Percentiles rank a stretch among this genome's conserved stretches.
Evolutionary conservation across 2,888 invertebrate genomes (phyloP).

Genomic region (Synergus gifuensis): DNA sequence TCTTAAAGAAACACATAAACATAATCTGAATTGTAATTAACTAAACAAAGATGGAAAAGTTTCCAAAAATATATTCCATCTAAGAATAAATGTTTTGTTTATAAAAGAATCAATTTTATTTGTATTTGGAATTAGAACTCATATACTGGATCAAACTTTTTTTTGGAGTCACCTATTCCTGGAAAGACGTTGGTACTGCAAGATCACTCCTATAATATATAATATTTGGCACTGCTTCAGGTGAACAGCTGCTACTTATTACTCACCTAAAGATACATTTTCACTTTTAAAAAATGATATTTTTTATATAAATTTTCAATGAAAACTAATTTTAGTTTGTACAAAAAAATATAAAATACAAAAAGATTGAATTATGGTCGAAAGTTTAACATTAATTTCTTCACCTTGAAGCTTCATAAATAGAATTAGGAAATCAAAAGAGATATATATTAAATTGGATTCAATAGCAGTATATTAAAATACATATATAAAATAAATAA

Average conservation of each 20-base stretch:
- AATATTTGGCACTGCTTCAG: constrained; percentile 28
- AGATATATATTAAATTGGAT: background rate
- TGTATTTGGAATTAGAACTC: background rate
- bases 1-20: too few relatives aligned
- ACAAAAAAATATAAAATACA: background rate
- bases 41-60: too few relatives aligned
- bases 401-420: background rate
- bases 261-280: constrained; percentile 25
- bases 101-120: background rate
- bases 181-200: constrained; percentile 1
- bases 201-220: constrained; percentile 1
- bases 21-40: too few relatives aligned
- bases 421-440: background rate
- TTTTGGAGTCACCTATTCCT: background rate
- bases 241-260: constrained; percentile 34
- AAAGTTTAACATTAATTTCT: background rate
- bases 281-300: background rate
- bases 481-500: background rate
- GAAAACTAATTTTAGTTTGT: background rate
- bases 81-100: background rate
- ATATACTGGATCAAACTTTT: background rate
- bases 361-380: background rate
- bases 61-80: background rate
- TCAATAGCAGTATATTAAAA: background rate
- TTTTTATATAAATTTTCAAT: background rate